Conservation (phyloP, 1,140 invertebrate species). For the Meloidogyne hapla region DNA sequence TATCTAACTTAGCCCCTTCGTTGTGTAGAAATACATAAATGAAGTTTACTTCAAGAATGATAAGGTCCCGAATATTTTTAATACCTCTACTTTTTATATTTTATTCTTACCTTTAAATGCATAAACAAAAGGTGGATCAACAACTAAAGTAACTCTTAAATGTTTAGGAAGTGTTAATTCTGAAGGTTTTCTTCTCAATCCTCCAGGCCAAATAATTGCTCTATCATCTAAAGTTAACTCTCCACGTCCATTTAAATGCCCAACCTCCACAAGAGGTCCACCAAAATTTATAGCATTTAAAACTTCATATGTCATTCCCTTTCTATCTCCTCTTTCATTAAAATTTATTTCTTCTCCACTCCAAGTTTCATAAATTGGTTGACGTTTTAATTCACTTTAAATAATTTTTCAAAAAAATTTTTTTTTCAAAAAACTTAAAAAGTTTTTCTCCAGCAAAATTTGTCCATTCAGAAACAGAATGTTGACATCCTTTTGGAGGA, state of each 20-base stretch:
- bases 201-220: constrained; percentile 53
- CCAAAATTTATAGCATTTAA: constrained; percentile 41
- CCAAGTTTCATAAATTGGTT: constrained; percentile 21
- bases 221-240: constrained; percentile 46
- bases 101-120: constrained; percentile 35
- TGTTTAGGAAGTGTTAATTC: constrained; percentile 60
- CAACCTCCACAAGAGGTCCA: constrained; percentile 24
- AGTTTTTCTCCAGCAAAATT: constrained; percentile 36
- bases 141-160: constrained; percentile 50
- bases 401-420: background rate
- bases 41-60: too few relatives aligned
- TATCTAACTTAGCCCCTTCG: too few relatives aligned
- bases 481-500: constrained; percentile 39
- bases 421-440: constrained; percentile 34
- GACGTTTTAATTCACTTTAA: constrained; percentile 20
- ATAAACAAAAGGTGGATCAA: constrained; percentile 61
- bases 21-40: too few relatives aligned
- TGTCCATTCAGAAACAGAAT: constrained; percentile 42
- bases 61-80: background rate
- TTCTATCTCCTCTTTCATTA: constrained; percentile 55
- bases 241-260: constrained; percentile 33
- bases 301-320: constrained; percentile 54
- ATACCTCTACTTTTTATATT: background rate
- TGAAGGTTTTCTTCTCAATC: constrained; percentile 38
- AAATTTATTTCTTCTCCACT: constrained; percentile 47